These are phyloP conservation scores for Garrulus glandarius DNA, from an alignment of 2,797 vertebrate genomes.

Conservation along the genomic window DNA sequence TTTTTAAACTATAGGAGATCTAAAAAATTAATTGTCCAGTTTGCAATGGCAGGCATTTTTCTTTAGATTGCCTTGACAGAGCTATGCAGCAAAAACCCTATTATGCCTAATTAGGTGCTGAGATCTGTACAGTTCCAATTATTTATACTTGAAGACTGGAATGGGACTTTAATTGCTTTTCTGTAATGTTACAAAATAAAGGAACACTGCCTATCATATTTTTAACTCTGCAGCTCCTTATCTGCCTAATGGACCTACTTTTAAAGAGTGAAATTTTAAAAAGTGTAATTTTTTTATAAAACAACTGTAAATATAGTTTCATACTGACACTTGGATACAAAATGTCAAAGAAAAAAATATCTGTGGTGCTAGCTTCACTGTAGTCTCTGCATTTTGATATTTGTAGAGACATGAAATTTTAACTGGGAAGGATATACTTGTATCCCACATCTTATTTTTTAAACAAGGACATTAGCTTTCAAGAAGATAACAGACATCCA, in stretches of 20 bases:
- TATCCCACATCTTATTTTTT: not conserved
- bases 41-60: not conserved
- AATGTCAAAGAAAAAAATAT: not conserved
- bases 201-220: not conserved
- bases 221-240: not conserved
- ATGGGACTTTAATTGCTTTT: conserved; percentile 19
- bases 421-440: not conserved
- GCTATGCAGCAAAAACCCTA: not conserved
- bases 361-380: not conserved
- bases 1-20: conserved; percentile 20
- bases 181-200: not conserved
- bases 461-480: not conserved
- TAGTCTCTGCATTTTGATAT: not conserved
- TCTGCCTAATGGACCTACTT: not conserved
- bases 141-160: conserved; percentile 31
- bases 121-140: conserved; percentile 18
- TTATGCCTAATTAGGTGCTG: conserved; percentile 45
- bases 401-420: not conserved
- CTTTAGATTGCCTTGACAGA: conserved; percentile 18
- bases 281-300: not conserved
- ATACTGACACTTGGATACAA: not conserved
- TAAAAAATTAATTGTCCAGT: not conserved
- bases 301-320: not conserved
- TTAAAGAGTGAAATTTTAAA: not conserved
- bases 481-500: not conserved